Evolutionary conservation across 2,888 invertebrate genomes (phyloP).

Genomic region (Gari tellinella): DNA sequence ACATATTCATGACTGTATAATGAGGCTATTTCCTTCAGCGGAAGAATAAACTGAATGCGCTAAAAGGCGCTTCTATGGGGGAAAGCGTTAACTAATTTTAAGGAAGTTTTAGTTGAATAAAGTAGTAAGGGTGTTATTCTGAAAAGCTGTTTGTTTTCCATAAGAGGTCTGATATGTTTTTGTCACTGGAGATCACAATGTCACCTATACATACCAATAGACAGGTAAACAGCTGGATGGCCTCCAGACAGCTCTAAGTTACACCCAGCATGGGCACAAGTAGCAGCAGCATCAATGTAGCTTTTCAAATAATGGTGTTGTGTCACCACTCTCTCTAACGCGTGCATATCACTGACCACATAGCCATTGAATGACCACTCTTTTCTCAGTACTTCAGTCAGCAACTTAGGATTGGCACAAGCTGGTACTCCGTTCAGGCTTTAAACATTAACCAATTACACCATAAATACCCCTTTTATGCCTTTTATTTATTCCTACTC

Average conservation of each 20-base stretch:
- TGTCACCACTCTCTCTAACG: conserved; percentile 71
- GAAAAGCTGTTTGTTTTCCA: too few species aligned
- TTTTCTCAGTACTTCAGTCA: conserved; percentile 76
- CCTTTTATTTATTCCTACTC: too few species aligned
- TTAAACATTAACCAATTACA: conserved; percentile 1
- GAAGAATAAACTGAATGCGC: too few species aligned
- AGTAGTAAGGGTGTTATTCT: too few species aligned
- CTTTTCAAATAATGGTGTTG: conserved; percentile 70
- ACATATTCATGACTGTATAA: too few species aligned
- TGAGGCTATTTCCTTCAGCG: too few species aligned
- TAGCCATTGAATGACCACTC: conserved; percentile 81
- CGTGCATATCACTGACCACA: conserved; percentile 78
- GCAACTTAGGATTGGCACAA: conserved; percentile 76
- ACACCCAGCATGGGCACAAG: conserved; percentile 71
- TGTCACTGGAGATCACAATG: too few species aligned
- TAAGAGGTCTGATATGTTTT: too few species aligned
- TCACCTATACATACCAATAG: conserved; percentile 41
- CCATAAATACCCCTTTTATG: background rate
- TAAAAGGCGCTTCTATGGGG: too few species aligned
- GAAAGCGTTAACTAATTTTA: too few species aligned
- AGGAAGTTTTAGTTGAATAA: too few species aligned
- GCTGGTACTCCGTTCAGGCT: conserved; percentile 81
- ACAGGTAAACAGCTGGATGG: conserved; percentile 36
- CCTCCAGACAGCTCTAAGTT: conserved; percentile 69
- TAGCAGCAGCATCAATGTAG: conserved; percentile 68